phyloP scores from a whole-genome alignment of 2,113 vertebrate species.

The Nannobrachium achirus region DNA sequence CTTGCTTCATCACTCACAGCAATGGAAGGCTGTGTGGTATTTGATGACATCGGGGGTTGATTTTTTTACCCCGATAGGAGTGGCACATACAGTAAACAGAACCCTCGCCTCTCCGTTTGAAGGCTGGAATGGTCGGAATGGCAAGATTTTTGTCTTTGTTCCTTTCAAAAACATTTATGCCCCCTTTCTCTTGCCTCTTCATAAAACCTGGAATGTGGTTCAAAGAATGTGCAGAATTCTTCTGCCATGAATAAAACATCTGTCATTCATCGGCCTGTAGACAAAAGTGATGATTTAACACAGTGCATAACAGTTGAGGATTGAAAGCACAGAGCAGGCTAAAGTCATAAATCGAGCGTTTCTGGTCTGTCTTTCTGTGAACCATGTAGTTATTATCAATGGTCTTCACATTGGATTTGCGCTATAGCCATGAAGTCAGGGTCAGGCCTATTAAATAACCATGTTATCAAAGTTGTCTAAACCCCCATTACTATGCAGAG shows the following conservation, averaged over 20 bases:
- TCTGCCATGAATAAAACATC: constrained; percentile 76
- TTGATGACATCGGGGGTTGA: constrained; percentile 25
- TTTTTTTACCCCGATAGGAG: constrained; percentile 45
- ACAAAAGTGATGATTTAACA: constrained; percentile 67
- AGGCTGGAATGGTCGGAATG: constrained; percentile 58
- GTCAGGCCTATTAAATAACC: too few relatives aligned
- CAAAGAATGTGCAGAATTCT: constrained; percentile 72
- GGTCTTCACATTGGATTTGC: too few relatives aligned
- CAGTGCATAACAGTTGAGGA: constrained; percentile 49
- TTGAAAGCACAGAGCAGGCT: constrained; percentile 38
- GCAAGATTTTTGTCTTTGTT: constrained; percentile 53
- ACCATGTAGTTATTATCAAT: constrained; percentile 10
- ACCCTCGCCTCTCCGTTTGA: constrained; percentile 53
- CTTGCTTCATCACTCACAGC: too few relatives aligned
- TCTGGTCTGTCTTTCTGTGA: constrained; percentile 15
- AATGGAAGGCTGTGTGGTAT: background rate
- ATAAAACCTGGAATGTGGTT: constrained; percentile 80
- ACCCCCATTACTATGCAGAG: too few relatives aligned
- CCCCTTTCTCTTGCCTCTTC: constrained; percentile 60
- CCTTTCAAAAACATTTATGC: constrained; percentile 47
- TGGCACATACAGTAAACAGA: constrained; percentile 47
- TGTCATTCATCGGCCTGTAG: constrained; percentile 68
- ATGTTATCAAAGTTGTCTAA: too few relatives aligned
- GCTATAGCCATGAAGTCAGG: too few relatives aligned
- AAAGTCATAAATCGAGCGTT: constrained; percentile 29